Conservation (phyloP, 2,113 vertebrate species). For the Centropus unirufus region DNA sequence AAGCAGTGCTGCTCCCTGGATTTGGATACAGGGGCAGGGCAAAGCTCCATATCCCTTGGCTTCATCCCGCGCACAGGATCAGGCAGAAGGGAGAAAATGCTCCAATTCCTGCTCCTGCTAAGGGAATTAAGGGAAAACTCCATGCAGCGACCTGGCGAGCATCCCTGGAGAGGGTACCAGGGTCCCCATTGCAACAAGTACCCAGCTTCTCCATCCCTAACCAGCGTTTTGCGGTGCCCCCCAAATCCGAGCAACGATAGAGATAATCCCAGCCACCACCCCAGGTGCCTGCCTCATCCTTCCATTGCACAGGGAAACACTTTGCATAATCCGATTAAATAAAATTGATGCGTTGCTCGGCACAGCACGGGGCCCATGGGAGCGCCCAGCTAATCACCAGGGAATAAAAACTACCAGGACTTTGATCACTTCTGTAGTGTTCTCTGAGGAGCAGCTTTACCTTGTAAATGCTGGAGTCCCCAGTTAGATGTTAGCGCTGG, state of each 20-base stretch:
- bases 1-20: accelerated
- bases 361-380: background rate
- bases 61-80: background rate
- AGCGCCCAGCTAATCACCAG: background rate
- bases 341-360: background rate
- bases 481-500: background rate
- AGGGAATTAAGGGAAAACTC: background rate
- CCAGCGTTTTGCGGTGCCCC: background rate
- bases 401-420: background rate
- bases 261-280: background rate
- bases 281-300: background rate
- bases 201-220: background rate
- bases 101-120: background rate
- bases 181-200: background rate
- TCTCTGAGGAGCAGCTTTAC: background rate
- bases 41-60: background rate
- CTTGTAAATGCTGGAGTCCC: background rate
- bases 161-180: accelerated
- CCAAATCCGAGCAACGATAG: accelerated
- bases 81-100: no score
- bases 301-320: background rate
- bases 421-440: background rate
- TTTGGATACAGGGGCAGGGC: accelerated
- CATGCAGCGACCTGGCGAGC: accelerated
- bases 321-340: conserved; percentile 2